These are phyloP conservation scores for Crax fasciolata DNA, from an alignment of 2,797 vertebrate species.

Conservation along the genomic window DNA sequence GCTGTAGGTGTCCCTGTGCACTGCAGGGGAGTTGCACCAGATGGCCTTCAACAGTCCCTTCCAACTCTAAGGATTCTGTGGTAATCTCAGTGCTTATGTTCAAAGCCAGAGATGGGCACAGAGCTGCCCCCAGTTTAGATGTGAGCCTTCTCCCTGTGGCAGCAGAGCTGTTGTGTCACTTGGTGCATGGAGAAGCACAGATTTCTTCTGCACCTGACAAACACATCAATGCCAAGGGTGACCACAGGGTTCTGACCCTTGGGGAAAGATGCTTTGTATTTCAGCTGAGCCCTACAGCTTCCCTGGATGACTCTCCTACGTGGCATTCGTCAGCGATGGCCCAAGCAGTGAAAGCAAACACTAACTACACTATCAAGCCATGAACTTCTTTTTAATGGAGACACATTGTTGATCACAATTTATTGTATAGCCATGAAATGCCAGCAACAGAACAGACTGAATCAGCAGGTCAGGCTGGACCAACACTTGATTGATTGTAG, in stretches of 20 bases:
- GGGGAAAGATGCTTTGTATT: not conserved
- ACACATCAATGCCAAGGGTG: not conserved
- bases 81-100: not conserved
- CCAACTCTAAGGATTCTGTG: too few species aligned
- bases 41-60: too few species aligned
- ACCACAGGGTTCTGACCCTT: not conserved
- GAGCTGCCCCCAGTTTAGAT: not conserved
- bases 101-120: too few species aligned
- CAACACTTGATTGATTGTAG: constrained; percentile 83
- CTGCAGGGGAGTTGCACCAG: too few species aligned
- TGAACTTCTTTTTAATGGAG: constrained; percentile 58
- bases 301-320: not conserved
- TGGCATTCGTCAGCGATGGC: not conserved
- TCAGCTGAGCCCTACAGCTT: too few species aligned
- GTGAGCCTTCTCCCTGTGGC: accelerated
- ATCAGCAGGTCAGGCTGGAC: constrained; percentile 81
- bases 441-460: constrained; percentile 88
- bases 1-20: too few species aligned
- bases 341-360: not conserved
- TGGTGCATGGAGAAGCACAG: not conserved
- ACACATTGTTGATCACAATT: constrained; percentile 82
- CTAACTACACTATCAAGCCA: not conserved
- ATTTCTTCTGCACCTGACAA: not conserved
- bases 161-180: too few species aligned
- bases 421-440: constrained; percentile 88